These are phyloP conservation scores for Bothrops jararaca DNA, from an alignment of 2,113 vertebrate species.

Conservation along the genomic window DNA sequence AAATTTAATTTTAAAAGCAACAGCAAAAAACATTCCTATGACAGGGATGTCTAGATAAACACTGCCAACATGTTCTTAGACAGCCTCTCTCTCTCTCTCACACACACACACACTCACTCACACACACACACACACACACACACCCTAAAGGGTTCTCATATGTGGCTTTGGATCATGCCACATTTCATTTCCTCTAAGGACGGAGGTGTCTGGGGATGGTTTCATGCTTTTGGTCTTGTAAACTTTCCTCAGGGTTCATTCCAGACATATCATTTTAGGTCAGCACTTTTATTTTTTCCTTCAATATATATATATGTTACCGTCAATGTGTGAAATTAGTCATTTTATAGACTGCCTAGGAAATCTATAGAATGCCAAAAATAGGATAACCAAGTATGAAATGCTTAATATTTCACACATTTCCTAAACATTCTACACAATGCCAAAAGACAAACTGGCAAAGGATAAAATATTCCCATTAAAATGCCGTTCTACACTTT, in stretches of 20 bases:
- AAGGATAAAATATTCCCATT: too few relatives aligned
- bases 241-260: conserved; percentile 1
- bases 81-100: background rate
- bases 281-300: background rate
- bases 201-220: background rate
- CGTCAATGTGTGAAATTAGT: background rate
- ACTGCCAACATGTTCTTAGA: conserved; percentile 3
- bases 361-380: too few relatives aligned
- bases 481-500: background rate
- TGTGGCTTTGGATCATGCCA: background rate
- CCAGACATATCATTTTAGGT: background rate
- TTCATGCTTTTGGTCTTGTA: background rate
- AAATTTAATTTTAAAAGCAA: conserved; percentile 31
- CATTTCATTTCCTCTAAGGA: conserved; percentile 32
- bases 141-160: background rate
- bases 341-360: background rate
- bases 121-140: background rate
- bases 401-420: too few relatives aligned
- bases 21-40: conserved; percentile 11
- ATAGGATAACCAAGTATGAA: too few relatives aligned
- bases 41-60: conserved; percentile 42
- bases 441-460: too few relatives aligned
- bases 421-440: too few relatives aligned
- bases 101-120: background rate
- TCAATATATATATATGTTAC: background rate